Base-by-base conservation (phyloP, 2,113 vertebrate species). In the Scopus umbretta region DNA sequence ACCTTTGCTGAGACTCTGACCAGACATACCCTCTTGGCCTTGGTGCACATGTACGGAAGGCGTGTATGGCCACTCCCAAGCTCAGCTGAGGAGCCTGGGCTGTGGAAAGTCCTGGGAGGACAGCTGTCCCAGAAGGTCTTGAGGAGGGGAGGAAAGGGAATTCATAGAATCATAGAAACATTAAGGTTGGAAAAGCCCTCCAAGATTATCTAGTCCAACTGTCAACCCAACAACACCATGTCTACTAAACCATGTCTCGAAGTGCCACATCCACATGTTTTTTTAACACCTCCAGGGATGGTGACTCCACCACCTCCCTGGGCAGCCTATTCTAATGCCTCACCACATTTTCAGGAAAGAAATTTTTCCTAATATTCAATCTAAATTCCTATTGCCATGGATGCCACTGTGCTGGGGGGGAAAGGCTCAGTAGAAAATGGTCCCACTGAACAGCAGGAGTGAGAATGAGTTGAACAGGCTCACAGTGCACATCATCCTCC, bases 11-110 rank as follows among this genome's bases (percentile, higher is more conserved):
- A 52, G 22, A 14, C 34, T 86, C 49, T 86, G 23, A 32, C 45
- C 27, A 55, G 15, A 80, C 7, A 12, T 36, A 16, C 7, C 30
- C 40, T 43, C 29, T 67, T 27, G 34, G 15, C n/a, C 10, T 47
- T 6, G 1, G 8, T 42, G 56, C 11, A n/a, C 6, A 0, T 45
- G 25, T 74, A 5, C 1, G 1, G 32, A 49, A 49, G 42, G 10
- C 11, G 9, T 3, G 2, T 16, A 11, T 38, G 32, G 49, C 27
- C 50, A 58, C 14, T 80, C 13, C 21, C 7, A 38, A 45, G 38
- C 10, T 29, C 45, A 10, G 21, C 3, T 34, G 34, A 65, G 45
- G 16, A 86, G 22, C 21, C 5, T 52, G 18, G 25, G 6, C 38
- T 47, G 50, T 14, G 17, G 42, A 49, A 62, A 23, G 42, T 20